Evolutionary conservation across 2,113 vertebrate genomes (phyloP).

Genomic region (Suncus etruscus): DNA sequence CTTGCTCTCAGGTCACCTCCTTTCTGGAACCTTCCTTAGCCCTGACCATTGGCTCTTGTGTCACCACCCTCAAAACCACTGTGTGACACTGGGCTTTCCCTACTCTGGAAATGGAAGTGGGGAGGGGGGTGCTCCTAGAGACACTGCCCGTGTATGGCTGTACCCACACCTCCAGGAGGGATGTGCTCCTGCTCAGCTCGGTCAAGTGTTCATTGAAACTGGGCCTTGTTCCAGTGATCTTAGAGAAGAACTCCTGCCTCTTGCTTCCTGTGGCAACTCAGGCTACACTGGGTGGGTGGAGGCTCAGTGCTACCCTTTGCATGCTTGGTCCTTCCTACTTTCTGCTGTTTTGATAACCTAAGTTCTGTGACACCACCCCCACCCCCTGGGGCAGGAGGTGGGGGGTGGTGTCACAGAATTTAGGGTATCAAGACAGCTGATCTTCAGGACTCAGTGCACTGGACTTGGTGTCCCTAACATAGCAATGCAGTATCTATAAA

Average conservation of each 20-base stretch:
- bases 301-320: neutral
- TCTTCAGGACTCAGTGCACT: neutral
- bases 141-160: neutral
- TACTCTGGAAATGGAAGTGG: neutral
- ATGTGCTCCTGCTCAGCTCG: neutral
- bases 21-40: too few relatives aligned
- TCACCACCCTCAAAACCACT: neutral
- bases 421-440: neutral
- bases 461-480: neutral
- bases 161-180: neutral
- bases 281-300: neutral
- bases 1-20: too few relatives aligned
- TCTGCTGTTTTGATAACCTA: accelerated
- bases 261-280: constrained; percentile 15
- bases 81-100: neutral
- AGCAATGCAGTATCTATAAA: too few relatives aligned
- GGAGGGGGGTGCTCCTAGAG: neutral
- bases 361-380: neutral
- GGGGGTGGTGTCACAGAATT: too few relatives aligned
- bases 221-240: constrained; percentile 5
- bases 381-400: too few relatives aligned
- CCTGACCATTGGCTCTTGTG: too few relatives aligned
- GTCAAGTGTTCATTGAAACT: neutral
- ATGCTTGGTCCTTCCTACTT: too few relatives aligned
- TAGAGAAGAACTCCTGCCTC: neutral